phyloP scores from a whole-genome alignment of 2,113 vertebrate genomes.

The Oncorhynchus nerka region DNA sequence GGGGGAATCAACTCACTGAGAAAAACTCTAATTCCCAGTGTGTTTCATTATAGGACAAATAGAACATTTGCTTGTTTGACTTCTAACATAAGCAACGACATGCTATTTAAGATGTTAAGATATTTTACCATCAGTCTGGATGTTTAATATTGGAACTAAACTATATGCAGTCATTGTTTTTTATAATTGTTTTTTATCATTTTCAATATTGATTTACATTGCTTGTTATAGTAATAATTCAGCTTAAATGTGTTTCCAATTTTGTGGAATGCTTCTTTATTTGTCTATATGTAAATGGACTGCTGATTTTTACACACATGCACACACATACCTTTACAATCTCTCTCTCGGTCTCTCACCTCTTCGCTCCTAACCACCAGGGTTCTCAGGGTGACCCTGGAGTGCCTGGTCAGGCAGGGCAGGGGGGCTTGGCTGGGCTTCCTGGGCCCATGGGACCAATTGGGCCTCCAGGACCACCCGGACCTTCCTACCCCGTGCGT shows the following conservation, averaged over 20 bases:
- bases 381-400: conserved; percentile 78
- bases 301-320: neutral
- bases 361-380: conserved; percentile 53
- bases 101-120: no score
- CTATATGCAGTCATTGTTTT: neutral
- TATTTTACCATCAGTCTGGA: no score
- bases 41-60: neutral
- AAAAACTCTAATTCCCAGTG: no score
- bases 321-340: neutral
- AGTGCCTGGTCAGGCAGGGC: conserved; percentile 69
- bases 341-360: neutral
- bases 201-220: neutral
- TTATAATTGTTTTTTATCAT: neutral
- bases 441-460: conserved; percentile 86
- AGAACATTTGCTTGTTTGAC: neutral
- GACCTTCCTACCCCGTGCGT: conserved; percentile 62
- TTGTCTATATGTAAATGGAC: neutral
- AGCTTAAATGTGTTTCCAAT: neutral
- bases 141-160: no score
- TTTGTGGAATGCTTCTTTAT: neutral
- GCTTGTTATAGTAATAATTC: neutral
- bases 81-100: neutral
- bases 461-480: conserved; percentile 79
- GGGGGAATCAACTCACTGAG: no score
- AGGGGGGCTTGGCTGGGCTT: conserved; percentile 78